Base-by-base conservation (phyloP, 2,888 invertebrate genomes). In the Nudaria mundana region DNA sequence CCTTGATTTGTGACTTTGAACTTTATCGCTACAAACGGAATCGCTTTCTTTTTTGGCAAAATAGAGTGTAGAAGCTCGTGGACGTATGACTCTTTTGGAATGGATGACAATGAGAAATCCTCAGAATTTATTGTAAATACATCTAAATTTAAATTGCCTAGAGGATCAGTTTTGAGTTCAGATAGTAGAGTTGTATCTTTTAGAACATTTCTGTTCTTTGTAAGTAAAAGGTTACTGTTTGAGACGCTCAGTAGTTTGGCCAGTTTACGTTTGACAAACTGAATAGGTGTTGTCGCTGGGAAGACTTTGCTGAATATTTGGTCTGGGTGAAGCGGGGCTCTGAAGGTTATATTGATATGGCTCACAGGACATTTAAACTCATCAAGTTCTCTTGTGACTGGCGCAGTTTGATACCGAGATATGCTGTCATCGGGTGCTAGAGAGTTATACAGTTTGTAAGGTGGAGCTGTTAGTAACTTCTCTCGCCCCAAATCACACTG, bases 401-500 rank as follows among this genome's bases (percentile, higher is more conserved):
- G 83, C 2, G 88, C 88, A 3, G 86, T 86, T 15, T 63, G 68
- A 47, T 71, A 67, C 24, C 86, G 70, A 1, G 74, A 68, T 40
- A 69, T 72, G 15, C 47, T 49, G 15, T 78, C 80, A 22, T 79
- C 78, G 1, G 59, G 68, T 12, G 55, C 47, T 1, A 69, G 48
- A 5, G 63, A 57, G 4, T 56, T 43, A n/a, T 61, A 35, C 3
- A 66, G 69, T 46, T 71, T 76, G 54, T 81, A 79, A 22, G 84
- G 78, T 28, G 88, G 87, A 20, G 88, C 88, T 14, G 86, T 84
- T 1, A 86, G 69, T 40, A 88, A 48, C 54, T 86, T 87, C 45
- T 88, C 85, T 43, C 84, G 81, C 42, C 88, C 88, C 48, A 88
- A 48, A 52, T 84, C 85, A 44, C 88, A 88, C 48, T 88, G 88